Percentiles rank a stretch among this genome's conserved stretches.
Evolutionary conservation across 2,888 invertebrate genomes (phyloP).

Genomic region (Conops quadrifasciatus): DNA sequence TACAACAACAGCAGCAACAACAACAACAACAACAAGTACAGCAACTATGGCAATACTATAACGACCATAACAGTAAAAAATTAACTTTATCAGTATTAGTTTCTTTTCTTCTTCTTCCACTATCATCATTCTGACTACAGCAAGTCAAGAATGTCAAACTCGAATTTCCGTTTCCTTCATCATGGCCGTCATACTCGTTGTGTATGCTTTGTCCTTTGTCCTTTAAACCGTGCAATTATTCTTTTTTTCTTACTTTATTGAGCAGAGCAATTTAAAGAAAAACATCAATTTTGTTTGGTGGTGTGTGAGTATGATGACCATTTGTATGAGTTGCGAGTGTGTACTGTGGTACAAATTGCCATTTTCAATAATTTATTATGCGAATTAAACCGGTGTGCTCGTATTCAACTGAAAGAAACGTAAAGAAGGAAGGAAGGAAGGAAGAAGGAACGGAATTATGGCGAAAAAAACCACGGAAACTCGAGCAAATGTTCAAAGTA

Average conservation of each 20-base stretch:
- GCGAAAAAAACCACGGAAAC: not conserved
- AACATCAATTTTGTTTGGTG: too few relatives aligned
- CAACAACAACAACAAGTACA: not conserved
- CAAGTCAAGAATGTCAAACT: constrained; percentile 28
- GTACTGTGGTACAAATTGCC: constrained; percentile 40
- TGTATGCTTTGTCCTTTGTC: not conserved
- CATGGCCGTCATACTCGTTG: too few relatives aligned
- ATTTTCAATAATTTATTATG: constrained; percentile 45
- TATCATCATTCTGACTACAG: too few relatives aligned
- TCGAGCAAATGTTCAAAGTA: not conserved
- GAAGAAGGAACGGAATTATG: not conserved
- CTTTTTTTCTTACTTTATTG: not conserved
- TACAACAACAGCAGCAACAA: not conserved
- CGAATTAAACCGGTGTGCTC: constrained; percentile 37
- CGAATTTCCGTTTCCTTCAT: constrained; percentile 36
- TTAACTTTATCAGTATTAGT: too few relatives aligned
- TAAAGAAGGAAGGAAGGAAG: not conserved
- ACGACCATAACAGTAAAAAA: too few relatives aligned
- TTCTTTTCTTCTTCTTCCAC: too few relatives aligned
- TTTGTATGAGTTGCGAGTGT: constrained; percentile 7
- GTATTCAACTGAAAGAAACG: constrained; percentile 31
- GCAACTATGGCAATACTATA: not conserved
- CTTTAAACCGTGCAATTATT: not conserved
- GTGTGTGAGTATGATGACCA: not conserved
- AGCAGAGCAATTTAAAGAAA: not conserved